phyloP scores from a whole-genome alignment of 2,113 vertebrate genomes.

The Dermatemys mawii region DNA sequence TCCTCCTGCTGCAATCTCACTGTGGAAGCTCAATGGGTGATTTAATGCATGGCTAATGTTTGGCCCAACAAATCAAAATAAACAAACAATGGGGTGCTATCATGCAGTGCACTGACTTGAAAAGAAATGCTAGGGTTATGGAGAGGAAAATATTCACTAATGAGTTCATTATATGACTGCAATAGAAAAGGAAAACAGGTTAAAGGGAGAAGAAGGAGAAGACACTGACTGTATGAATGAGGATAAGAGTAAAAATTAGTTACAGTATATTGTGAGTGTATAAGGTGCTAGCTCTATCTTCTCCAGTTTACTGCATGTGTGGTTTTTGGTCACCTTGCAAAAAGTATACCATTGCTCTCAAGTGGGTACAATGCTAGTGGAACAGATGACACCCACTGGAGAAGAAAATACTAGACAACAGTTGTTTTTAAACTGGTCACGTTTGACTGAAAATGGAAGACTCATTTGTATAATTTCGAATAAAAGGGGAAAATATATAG shows the following conservation, averaged over 20 bases:
- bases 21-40: background rate
- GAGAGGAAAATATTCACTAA: constrained; percentile 68
- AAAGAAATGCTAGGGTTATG: constrained; percentile 43
- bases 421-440: accelerated
- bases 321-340: constrained; percentile 46
- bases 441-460: background rate
- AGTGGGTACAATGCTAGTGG: constrained; percentile 8
- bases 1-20: background rate
- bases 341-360: constrained; percentile 39
- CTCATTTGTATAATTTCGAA: background rate
- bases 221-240: constrained; percentile 69
- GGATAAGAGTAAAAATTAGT: constrained; percentile 74
- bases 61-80: background rate
- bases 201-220: constrained; percentile 62
- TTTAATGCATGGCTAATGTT: too few species aligned
- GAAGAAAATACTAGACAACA: constrained; percentile 31
- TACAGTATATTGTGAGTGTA: constrained; percentile 64
- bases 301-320: background rate
- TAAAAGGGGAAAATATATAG: background rate
- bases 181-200: constrained; percentile 75
- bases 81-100: background rate
- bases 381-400: background rate
- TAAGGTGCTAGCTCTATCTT: constrained; percentile 70
- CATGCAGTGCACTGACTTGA: constrained; percentile 19
- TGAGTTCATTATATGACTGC: constrained; percentile 68